Evolutionary conservation across 2,113 vertebrate genomes (phyloP).

Genomic region (Calidris pugnax): DNA sequence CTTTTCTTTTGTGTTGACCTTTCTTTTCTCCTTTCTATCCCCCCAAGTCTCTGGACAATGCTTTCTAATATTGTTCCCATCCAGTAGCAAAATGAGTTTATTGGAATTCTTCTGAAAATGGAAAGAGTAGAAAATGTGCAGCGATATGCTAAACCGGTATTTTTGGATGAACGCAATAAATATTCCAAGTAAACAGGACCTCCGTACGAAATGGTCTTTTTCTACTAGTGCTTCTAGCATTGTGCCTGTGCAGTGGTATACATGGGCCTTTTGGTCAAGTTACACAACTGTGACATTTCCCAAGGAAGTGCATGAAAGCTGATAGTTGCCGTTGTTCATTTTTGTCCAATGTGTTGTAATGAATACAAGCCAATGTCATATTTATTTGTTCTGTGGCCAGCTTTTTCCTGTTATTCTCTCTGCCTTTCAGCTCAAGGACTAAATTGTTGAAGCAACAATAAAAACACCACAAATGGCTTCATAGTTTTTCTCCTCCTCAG

Average conservation of each 20-base stretch:
- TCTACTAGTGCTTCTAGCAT: background rate
- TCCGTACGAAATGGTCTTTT: background rate
- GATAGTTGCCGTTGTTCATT: slow-evolving; percentile 22
- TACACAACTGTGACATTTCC: slow-evolving; percentile 37
- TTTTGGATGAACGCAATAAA: slow-evolving; percentile 34
- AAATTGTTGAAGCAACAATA: background rate
- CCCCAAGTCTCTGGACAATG: background rate
- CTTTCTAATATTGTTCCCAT: slow-evolving; percentile 50
- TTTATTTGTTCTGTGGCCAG: slow-evolving; percentile 38
- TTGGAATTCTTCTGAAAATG: slow-evolving; percentile 52
- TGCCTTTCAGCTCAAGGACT: background rate
- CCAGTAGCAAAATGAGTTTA: slow-evolving; percentile 54
- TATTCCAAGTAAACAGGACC: background rate
- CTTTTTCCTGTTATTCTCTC: slow-evolving; percentile 13
- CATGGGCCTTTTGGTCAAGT: slow-evolving; percentile 25
- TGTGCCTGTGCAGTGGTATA: background rate
- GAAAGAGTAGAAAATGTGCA: slow-evolving; percentile 17
- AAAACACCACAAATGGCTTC: background rate
- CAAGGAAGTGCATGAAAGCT: slow-evolving; percentile 38
- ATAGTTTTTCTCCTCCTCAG: background rate
- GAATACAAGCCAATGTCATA: background rate
- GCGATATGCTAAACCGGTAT: background rate
- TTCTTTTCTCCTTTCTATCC: slow-evolving; percentile 18
- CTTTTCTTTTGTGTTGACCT: slow-evolving; percentile 35
- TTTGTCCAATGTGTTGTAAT: slow-evolving; percentile 35